A percentile compares a stretch with the other conserved stretches of the same genome.
These are phyloP conservation scores for Mercenaria mercenaria DNA, from an alignment of 1,140 invertebrate genomes.

Conservation along the genomic window DNA sequence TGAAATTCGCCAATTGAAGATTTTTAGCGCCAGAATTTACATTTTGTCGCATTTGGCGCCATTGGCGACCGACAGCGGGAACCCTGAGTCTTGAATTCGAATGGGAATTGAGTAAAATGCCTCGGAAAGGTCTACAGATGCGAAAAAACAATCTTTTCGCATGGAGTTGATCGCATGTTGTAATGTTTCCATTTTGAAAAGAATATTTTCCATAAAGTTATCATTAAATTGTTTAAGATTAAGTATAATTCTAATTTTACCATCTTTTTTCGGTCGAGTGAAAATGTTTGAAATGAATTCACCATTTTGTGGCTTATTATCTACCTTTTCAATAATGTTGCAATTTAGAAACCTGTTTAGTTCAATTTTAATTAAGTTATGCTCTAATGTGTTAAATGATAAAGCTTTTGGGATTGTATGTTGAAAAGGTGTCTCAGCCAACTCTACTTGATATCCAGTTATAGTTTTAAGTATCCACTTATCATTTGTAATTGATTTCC, in stretches of 20 bases:
- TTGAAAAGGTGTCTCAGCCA: conserved; percentile 9
- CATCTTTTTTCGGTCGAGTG: conserved; percentile 39
- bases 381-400: neutral
- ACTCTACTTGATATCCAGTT: conserved; percentile 7
- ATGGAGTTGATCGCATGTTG: conserved; percentile 25
- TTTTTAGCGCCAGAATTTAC: no score
- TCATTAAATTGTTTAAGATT: conserved; percentile 44
- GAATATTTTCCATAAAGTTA: conserved; percentile 31
- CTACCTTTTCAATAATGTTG: conserved; percentile 32
- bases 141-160: conserved; percentile 41
- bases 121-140: neutral
- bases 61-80: no score
- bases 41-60: no score
- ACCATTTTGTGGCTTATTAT: neutral
- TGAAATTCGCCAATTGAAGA: no score
- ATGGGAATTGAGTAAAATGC: neutral
- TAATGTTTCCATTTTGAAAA: conserved; percentile 10
- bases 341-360: conserved; percentile 15
- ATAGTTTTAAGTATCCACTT: conserved; percentile 22
- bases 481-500: conserved; percentile 13
- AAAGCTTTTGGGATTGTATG: conserved; percentile 23
- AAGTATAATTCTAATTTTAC: conserved; percentile 26
- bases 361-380: conserved; percentile 3
- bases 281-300: conserved; percentile 39
- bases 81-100: neutral